Evolutionary conservation across 2,888 invertebrate genomes (phyloP).

Genomic region (Siphonodentalium dalli): DNA sequence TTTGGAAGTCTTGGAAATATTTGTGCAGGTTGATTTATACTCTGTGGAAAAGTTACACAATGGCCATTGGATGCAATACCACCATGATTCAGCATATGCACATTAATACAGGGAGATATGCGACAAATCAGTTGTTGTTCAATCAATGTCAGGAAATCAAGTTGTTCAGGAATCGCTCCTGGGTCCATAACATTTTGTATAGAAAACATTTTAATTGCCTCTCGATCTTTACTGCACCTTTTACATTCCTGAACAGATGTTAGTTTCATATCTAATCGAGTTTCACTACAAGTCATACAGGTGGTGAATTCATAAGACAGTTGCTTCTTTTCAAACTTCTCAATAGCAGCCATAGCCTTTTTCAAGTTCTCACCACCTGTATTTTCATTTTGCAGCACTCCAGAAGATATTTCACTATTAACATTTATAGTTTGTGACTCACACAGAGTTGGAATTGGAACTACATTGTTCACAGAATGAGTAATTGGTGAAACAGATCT

Average conservation of each 20-base stretch:
- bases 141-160: constrained; percentile 14
- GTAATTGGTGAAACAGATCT: too few relatives aligned
- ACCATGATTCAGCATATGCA: constrained; percentile 25
- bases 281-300: constrained; percentile 21
- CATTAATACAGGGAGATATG: constrained; percentile 21
- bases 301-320: constrained; percentile 18
- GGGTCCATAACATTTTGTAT: constrained; percentile 27
- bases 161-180: constrained; percentile 13
- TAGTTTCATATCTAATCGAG: constrained; percentile 20
- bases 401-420: too few relatives aligned
- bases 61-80: constrained; percentile 24
- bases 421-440: too few relatives aligned
- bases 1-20: constrained; percentile 19
- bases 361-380: too few relatives aligned
- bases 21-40: constrained; percentile 21
- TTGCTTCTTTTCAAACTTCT: too few relatives aligned
- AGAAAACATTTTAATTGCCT: constrained; percentile 22
- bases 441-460: too few relatives aligned
- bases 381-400: too few relatives aligned
- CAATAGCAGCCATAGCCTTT: too few relatives aligned
- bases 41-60: constrained; percentile 26
- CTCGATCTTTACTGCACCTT: constrained; percentile 18
- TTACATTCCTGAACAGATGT: constrained; percentile 9
- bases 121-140: constrained; percentile 27
- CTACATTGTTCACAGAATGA: too few relatives aligned